Conservation (phyloP, 2,888 invertebrate species). For the Leptopterna dolabrata region DNA sequence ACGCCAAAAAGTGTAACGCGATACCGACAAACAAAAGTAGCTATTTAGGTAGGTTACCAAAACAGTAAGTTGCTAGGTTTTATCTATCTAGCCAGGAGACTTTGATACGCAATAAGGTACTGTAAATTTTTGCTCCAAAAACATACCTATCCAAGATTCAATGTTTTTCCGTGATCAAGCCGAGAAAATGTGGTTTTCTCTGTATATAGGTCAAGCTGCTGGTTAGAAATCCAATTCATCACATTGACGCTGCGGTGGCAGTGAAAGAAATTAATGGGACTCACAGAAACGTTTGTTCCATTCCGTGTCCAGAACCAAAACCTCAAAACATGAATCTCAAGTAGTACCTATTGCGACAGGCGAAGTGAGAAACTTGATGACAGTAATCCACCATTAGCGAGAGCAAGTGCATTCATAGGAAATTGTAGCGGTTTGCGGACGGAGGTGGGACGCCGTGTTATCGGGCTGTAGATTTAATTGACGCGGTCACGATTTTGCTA, state of each 20-base stretch:
- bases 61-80: too few species aligned
- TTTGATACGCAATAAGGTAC: too few species aligned
- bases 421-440: neutral
- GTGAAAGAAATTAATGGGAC: neutral
- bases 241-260: neutral
- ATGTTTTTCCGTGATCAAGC: too few species aligned
- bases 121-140: too few species aligned
- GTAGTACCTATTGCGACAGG: neutral
- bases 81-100: too few species aligned
- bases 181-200: too few species aligned
- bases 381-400: neutral
- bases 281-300: neutral
- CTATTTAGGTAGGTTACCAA: too few species aligned
- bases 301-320: neutral
- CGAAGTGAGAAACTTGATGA: conserved; percentile 2
- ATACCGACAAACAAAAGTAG: too few species aligned
- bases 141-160: too few species aligned
- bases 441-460: neutral
- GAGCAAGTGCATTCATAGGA: neutral
- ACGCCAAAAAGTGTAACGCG: too few species aligned
- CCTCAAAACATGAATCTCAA: neutral
- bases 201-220: neutral
- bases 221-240: neutral
- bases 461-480: neutral
- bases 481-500: neutral